Percentiles rank a stretch among this genome's conserved stretches.
Conservation (phyloP, 2,113 vertebrate species). For the Eolophus roseicapilla region DNA sequence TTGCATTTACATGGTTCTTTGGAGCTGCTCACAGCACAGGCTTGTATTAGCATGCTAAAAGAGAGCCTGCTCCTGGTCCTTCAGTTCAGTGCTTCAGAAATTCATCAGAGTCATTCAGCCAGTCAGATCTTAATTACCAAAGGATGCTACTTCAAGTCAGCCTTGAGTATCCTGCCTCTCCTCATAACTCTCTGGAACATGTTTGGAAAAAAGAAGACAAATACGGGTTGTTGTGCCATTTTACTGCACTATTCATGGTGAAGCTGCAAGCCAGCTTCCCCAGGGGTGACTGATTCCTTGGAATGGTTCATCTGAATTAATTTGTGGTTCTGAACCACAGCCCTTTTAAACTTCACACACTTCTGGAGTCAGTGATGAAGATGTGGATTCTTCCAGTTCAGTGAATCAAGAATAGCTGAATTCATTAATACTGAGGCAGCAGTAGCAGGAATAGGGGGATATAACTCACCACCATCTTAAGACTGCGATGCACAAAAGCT, state of each 20-base stretch:
- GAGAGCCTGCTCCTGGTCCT: not conserved
- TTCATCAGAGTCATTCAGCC: not conserved
- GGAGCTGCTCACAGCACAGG: not conserved
- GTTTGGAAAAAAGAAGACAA: not conserved
- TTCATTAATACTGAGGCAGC: not conserved
- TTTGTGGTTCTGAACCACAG: not conserved
- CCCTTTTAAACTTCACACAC: not conserved
- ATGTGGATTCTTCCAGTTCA: not conserved
- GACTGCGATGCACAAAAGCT: not conserved
- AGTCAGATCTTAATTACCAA: slow-evolving; percentile 18
- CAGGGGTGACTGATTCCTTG: not conserved
- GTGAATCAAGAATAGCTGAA: not conserved
- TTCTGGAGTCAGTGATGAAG: not conserved
- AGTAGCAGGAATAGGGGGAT: not conserved
- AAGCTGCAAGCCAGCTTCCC: not conserved
- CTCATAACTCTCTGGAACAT: not conserved
- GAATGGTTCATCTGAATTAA: not conserved
- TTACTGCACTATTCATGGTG: not conserved
- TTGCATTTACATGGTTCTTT: slow-evolving; percentile 17
- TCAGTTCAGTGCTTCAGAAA: slow-evolving; percentile 19
- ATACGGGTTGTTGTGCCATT: not conserved
- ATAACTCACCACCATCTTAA: not conserved
- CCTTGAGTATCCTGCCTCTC: not conserved
- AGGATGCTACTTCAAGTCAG: not conserved
- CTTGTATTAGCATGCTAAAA: not conserved